A percentile compares a stretch with the other conserved stretches of the same genome.
Evolutionary conservation across 2,113 vertebrate species (phyloP).

Genomic region (Megalops atlanticus): DNA sequence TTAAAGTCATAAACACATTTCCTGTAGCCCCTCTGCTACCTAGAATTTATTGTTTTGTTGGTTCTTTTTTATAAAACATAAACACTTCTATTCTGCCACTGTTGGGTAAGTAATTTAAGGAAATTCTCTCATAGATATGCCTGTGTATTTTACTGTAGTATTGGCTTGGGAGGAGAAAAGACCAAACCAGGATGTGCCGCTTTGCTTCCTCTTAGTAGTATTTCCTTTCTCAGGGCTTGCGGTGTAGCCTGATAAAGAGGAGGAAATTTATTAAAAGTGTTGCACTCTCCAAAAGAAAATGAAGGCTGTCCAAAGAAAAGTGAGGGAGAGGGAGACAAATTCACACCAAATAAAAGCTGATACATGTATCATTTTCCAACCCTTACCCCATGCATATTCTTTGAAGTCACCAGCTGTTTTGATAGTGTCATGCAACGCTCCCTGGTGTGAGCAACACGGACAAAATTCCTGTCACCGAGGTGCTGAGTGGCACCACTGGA

Average conservation of each 20-base stretch:
- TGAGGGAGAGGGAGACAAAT: no score
- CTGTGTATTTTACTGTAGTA: not conserved
- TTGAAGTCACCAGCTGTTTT: not conserved
- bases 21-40: conserved; percentile 8
- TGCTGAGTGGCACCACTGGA: not conserved
- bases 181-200: not conserved
- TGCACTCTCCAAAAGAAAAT: no score
- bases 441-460: not conserved
- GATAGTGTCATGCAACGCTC: not conserved
- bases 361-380: no score
- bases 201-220: not conserved
- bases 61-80: not conserved
- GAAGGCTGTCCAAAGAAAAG: no score
- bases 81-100: not conserved
- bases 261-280: no score
- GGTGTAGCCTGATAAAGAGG: no score
- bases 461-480: not conserved
- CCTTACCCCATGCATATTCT: no score
- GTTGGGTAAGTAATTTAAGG: not conserved
- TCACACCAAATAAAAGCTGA: no score
- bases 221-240: no score
- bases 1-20: not conserved
- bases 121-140: not conserved
- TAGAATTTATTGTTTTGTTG: not conserved
- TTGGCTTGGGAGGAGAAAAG: not conserved